Conservation (phyloP, 2,888 invertebrate species). For the Noctua pronuba region DNA sequence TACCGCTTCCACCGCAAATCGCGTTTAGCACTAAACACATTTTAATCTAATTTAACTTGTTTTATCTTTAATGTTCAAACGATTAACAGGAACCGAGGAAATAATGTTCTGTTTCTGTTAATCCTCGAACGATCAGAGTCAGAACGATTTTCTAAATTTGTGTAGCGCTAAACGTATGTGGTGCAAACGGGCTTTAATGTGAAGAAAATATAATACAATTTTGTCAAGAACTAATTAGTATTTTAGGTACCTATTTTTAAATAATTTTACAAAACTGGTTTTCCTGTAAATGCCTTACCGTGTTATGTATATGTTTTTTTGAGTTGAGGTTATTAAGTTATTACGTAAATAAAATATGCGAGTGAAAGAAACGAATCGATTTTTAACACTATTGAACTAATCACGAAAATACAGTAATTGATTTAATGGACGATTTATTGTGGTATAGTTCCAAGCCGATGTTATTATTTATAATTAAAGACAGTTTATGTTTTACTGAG, state of each 20-base stretch:
- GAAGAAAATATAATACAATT: conserved; percentile 3
- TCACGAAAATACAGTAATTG: neutral
- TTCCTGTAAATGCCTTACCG: neutral
- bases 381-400: neutral
- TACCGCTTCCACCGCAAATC: neutral
- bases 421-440: neutral
- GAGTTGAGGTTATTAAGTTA: conserved; percentile 5
- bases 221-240: neutral
- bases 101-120: neutral
- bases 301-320: neutral
- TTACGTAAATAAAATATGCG: conserved; percentile 10
- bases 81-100: neutral
- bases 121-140: neutral
- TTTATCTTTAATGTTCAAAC: neutral
- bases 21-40: neutral
- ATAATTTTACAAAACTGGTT: neutral
- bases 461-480: neutral
- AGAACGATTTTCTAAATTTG: neutral
- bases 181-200: neutral
- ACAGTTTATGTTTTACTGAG: neutral
- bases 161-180: neutral
- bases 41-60: neutral
- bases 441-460: neutral
- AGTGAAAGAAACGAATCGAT: conserved; percentile 28
- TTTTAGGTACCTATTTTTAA: too few relatives aligned